Conservation (phyloP, 2,797 vertebrate genomes). For the Loris lydekkerianus region DNA sequence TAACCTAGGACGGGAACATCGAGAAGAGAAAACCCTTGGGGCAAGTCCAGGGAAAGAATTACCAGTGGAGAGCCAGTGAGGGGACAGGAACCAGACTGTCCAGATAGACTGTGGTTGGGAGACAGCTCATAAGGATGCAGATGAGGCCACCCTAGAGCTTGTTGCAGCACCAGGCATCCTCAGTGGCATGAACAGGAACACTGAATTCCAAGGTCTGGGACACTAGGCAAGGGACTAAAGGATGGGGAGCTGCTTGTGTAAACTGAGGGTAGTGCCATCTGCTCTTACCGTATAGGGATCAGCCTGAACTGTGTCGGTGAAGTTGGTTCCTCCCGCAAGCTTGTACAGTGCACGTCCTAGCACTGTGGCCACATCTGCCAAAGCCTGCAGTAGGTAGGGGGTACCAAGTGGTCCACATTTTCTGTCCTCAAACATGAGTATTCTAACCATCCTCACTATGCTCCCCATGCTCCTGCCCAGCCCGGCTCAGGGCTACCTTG, state of each 20-base stretch:
- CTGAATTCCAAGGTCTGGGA: background rate
- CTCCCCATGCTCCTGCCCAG: background rate
- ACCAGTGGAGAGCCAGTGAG: background rate
- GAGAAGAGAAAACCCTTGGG: background rate
- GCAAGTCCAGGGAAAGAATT: background rate
- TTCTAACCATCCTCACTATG: background rate
- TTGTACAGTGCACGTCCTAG: slow-evolving; percentile 92
- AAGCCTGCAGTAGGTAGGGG: slow-evolving; percentile 87
- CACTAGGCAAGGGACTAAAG: background rate
- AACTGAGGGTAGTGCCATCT: slow-evolving; percentile 58
- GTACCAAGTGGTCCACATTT: background rate
- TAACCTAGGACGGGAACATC: slow-evolving; percentile 88
- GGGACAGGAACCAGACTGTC: background rate
- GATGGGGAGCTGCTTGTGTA: slow-evolving; percentile 54
- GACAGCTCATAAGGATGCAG: background rate
- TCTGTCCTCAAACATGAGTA: background rate
- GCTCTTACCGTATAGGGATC: slow-evolving; percentile 91
- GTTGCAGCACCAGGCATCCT: background rate
- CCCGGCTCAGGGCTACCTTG: slow-evolving; percentile 86
- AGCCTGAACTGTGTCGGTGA: slow-evolving; percentile 86
- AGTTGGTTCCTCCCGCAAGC: slow-evolving; percentile 91
- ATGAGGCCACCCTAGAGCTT: background rate
- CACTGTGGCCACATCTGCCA: slow-evolving; percentile 93
- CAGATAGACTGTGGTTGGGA: background rate
- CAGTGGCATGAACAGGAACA: background rate